Evolutionary conservation across 2,888 invertebrate species (phyloP).

Genomic region (Carterocephalus palaemon): DNA sequence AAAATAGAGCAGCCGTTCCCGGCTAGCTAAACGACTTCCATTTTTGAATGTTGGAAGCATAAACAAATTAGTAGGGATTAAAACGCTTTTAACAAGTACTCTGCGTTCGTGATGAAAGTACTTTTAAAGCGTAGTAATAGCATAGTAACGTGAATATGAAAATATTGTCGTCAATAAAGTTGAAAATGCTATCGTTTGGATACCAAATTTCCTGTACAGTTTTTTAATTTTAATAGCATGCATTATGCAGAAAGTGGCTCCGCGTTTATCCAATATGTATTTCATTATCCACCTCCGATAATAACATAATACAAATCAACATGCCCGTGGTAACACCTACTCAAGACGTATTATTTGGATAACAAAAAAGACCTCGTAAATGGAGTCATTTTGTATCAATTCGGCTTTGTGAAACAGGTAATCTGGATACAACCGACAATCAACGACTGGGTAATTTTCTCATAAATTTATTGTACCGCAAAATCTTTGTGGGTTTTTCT

Average conservation of each 20-base stretch:
- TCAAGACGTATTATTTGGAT: slow-evolving; percentile 50
- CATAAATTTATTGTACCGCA: slow-evolving; percentile 71
- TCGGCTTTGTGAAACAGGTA: slow-evolving; percentile 65
- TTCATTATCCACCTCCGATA: slow-evolving; percentile 58
- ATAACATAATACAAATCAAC: slow-evolving; percentile 45
- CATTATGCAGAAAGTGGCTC: slow-evolving; percentile 31
- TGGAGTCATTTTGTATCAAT: slow-evolving; percentile 72
- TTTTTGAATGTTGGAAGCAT: slow-evolving; percentile 23
- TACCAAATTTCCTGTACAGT: slow-evolving; percentile 19
- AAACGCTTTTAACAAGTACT: slow-evolving; percentile 22
- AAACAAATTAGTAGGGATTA: slow-evolving; percentile 29
- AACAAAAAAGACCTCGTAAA: slow-evolving; percentile 59
- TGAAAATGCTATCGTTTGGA: slow-evolving; percentile 14
- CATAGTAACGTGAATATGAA: slow-evolving; percentile 14
- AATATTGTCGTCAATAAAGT: slow-evolving; percentile 13
- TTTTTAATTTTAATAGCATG: slow-evolving; percentile 24
- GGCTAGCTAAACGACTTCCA: slow-evolving; percentile 23
- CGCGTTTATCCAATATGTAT: slow-evolving; percentile 59
- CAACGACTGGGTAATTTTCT: slow-evolving; percentile 68
- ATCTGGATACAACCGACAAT: slow-evolving; percentile 71
- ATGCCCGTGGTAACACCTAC: slow-evolving; percentile 58
- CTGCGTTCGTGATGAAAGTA: slow-evolving; percentile 17
- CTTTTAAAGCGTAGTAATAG: slow-evolving; percentile 16
- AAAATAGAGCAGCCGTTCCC: slow-evolving; percentile 17
- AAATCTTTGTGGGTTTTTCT: slow-evolving; percentile 58